phyloP scores from a whole-genome alignment of 2,797 vertebrate genomes.

The Anomalospiza imberbis region DNA sequence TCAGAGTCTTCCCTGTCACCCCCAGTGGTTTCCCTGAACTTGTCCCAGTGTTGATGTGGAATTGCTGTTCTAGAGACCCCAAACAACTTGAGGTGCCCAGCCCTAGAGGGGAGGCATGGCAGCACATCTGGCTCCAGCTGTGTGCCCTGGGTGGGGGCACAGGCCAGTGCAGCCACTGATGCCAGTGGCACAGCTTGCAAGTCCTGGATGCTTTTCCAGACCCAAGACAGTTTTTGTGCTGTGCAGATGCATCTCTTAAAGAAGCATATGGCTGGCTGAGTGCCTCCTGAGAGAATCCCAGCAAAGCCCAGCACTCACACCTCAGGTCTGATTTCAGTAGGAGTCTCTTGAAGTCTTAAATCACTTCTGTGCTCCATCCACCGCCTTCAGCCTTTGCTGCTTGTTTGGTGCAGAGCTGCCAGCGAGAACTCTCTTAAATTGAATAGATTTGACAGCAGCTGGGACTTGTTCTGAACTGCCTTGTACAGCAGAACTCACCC shows the following conservation, averaged over 20 bases:
- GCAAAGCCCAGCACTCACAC: background rate
- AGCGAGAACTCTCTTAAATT: background rate
- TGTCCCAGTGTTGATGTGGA: accelerated
- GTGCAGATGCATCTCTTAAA: background rate
- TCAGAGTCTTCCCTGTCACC: background rate
- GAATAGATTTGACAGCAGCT: background rate
- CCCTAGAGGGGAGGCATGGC: background rate
- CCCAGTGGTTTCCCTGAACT: background rate
- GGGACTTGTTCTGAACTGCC: background rate
- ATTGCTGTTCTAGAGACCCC: background rate
- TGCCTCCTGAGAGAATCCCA: background rate
- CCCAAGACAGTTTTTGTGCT: background rate
- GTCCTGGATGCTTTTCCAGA: background rate
- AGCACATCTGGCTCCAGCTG: background rate
- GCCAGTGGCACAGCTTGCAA: background rate
- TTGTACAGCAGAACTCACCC: background rate
- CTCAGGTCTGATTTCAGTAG: background rate
- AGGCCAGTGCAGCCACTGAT: accelerated
- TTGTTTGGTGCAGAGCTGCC: background rate
- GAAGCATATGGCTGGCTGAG: background rate
- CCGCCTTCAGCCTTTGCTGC: background rate
- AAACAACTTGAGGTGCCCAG: background rate
- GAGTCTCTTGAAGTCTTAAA: background rate
- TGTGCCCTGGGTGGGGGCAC: background rate
- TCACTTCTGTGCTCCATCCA: background rate